Evolutionary conservation across 1,140 invertebrate genomes (phyloP).

Genomic region (Myzus persicae): DNA sequence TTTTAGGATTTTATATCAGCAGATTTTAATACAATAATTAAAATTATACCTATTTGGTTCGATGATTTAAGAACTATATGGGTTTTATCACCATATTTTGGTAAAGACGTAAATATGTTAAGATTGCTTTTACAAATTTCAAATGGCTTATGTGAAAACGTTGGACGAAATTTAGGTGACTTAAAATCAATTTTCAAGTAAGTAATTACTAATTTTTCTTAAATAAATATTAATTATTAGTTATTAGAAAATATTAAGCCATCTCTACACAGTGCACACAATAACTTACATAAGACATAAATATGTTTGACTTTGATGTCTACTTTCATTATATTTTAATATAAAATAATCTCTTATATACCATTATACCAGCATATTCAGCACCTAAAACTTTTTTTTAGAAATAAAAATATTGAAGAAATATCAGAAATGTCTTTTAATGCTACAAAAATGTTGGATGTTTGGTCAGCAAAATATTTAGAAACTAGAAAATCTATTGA

Average conservation of each 20-base stretch:
- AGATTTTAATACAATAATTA: slow-evolving; percentile 29
- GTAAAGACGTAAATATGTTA: slow-evolving; percentile 43
- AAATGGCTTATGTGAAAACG: slow-evolving; percentile 26
- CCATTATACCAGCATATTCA: not conserved
- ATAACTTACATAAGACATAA: too few species aligned
- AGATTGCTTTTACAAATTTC: slow-evolving; percentile 45
- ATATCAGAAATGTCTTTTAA: slow-evolving; percentile 42
- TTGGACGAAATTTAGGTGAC: slow-evolving; percentile 32
- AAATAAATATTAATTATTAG: not conserved
- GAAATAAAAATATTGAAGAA: slow-evolving; percentile 39
- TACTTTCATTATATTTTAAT: not conserved
- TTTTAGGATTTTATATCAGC: slow-evolving; percentile 41
- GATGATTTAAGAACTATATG: slow-evolving; percentile 47
- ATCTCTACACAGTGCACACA: not conserved
- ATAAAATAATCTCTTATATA: not conserved
- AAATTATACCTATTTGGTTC: slow-evolving; percentile 49
- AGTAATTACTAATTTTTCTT: not conserved
- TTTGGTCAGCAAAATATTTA: slow-evolving; percentile 29
- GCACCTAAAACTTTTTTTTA: not conserved
- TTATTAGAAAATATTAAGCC: not conserved
- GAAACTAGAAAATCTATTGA: slow-evolving; percentile 45
- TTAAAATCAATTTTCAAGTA: slow-evolving; percentile 50
- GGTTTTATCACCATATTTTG: slow-evolving; percentile 46
- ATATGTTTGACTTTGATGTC: not conserved
- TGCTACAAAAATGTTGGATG: slow-evolving; percentile 51